Conservation (phyloP, 2,113 vertebrate genomes). For the Lagopus muta region DNA sequence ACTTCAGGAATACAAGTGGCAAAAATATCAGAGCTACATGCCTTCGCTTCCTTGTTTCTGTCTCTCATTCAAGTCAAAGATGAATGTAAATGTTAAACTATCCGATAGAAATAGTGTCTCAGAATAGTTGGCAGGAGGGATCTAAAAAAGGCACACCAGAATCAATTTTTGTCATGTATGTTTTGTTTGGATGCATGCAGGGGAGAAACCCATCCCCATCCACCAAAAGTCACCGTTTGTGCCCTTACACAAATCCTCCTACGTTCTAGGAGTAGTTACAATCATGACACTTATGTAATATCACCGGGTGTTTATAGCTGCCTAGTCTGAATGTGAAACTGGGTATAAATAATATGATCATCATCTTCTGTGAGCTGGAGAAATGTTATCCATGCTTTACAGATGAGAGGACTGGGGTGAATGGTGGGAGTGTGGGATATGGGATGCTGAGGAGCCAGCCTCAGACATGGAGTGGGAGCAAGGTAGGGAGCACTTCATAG, state of each 20-base stretch:
- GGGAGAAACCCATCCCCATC: fast-evolving
- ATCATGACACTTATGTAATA: constrained; percentile 45
- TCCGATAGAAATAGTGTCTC: background rate
- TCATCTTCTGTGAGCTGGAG: background rate
- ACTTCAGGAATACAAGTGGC: background rate
- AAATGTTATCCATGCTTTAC: constrained; percentile 1
- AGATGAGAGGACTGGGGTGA: background rate
- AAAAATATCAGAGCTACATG: background rate
- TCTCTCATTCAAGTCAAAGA: background rate
- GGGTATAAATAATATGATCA: constrained; percentile 30
- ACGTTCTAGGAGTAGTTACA: background rate
- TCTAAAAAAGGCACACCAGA: background rate
- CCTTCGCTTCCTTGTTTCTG: background rate
- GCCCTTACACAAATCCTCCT: constrained; percentile 51
- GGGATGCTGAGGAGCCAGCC: background rate
- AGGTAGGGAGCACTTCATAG: background rate
- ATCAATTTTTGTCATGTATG: constrained; percentile 20
- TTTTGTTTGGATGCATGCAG: background rate
- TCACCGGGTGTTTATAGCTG: constrained; percentile 23
- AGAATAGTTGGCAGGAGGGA: background rate
- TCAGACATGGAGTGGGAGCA: background rate
- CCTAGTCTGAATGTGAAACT: background rate
- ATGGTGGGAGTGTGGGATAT: background rate
- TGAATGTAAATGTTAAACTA: background rate
- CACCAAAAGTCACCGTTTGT: background rate